These are phyloP conservation scores for Caenorhabditis inopinata DNA, from an alignment of 1,140 invertebrate species.

Conservation along the genomic window DNA sequence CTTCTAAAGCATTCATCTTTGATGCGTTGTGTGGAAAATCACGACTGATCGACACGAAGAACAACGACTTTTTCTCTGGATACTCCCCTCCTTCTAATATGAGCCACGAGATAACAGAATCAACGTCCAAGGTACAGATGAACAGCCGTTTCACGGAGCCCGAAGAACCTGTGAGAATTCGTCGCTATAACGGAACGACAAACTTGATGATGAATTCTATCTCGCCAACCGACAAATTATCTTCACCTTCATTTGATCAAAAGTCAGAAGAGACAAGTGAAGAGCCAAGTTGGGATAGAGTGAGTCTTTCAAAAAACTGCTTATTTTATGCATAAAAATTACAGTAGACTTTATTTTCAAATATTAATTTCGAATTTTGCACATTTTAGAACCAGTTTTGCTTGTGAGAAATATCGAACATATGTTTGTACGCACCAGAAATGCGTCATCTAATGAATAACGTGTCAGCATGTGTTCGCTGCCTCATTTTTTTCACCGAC, in stretches of 20 bases:
- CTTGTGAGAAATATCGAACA: no score
- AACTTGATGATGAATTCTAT: not conserved
- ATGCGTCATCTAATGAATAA: no score
- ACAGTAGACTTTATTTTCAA: no score
- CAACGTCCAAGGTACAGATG: slow-evolving; percentile 22
- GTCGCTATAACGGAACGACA: not conserved
- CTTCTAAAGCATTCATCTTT: not conserved
- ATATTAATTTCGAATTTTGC: no score
- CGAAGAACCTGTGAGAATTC: not conserved
- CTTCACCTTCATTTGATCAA: not conserved
- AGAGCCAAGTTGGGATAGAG: slow-evolving; percentile 15
- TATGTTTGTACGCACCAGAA: no score
- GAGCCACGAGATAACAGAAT: not conserved
- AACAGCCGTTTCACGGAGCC: not conserved
- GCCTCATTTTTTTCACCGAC: no score
- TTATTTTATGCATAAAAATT: no score
- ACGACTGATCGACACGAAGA: not conserved
- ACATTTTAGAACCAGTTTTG: no score
- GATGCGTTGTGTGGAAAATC: slow-evolving; percentile 16
- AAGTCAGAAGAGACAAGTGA: slow-evolving; percentile 15
- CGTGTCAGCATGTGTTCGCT: no score
- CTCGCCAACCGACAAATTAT: not conserved
- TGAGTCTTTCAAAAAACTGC: not conserved
- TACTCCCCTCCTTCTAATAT: not conserved
- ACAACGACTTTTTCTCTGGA: not conserved